Evolutionary conservation across 2,113 vertebrate species (phyloP).

Genomic region (Anolis sagrei): DNA sequence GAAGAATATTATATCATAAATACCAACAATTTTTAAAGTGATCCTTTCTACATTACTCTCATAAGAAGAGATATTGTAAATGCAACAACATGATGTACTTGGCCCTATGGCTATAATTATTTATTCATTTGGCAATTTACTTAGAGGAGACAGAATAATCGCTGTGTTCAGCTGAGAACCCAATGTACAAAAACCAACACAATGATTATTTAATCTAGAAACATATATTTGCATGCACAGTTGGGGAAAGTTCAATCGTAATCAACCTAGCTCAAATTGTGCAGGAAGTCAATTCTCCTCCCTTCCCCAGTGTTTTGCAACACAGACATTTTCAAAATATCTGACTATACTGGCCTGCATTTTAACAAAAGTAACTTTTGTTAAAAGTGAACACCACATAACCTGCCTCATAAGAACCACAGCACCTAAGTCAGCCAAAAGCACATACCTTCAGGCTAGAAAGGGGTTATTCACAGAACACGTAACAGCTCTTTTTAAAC

Average conservation of each 20-base stretch:
- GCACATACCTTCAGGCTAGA: too few relatives aligned
- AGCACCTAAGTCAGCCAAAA: neutral
- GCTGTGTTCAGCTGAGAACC: slow-evolving; percentile 34
- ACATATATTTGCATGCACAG: neutral
- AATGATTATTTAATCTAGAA: slow-evolving; percentile 23
- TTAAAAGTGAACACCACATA: neutral
- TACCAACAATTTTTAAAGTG: neutral
- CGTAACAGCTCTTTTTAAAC: neutral
- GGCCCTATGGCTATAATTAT: slow-evolving; percentile 45
- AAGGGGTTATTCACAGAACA: neutral
- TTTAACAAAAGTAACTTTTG: neutral
- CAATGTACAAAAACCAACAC: slow-evolving; percentile 6
- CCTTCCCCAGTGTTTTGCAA: neutral
- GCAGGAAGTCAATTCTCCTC: neutral
- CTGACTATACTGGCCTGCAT: neutral
- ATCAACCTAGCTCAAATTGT: neutral
- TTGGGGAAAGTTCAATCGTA: neutral
- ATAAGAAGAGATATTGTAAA: slow-evolving; percentile 53
- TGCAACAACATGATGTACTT: slow-evolving; percentile 21
- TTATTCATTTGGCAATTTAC: slow-evolving; percentile 34
- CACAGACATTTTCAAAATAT: neutral
- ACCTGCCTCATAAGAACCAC: neutral
- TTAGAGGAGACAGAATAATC: slow-evolving; percentile 29
- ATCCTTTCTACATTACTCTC: slow-evolving; percentile 27
- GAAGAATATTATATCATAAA: too few relatives aligned